Evolutionary conservation across 2,113 vertebrate species (phyloP), one percentile per base, ranked within the genome.

Genomic region (Catagonus wagneri): DNA sequence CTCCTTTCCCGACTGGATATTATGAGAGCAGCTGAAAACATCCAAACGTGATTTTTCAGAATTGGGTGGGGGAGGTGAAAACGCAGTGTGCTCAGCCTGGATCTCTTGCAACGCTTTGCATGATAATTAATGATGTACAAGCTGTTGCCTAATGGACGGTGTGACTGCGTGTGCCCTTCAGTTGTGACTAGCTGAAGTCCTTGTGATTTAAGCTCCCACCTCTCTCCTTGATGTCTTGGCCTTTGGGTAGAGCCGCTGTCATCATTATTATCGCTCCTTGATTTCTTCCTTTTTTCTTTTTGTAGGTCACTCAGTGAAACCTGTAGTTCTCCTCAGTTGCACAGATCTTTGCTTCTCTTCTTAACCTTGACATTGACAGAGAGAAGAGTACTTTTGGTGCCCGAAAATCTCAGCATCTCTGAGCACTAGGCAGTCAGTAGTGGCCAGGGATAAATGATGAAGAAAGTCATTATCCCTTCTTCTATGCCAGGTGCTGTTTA

Each of bases 101-200:
- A 69, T 89, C 83, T 89, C 16, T 13, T 12, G 36, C 78, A 29
- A 7, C 52, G 68, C 54, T 98, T 96, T 95, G 96, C 96, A 97
- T 97, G 94, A 91, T 97, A 96, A 96, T 97, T 96, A 97, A 89
- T 6, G 78, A 86, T 1, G 14, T 75, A 56, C 88, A 96, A 95
- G 95, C 97, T 96, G 94, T 68, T 83, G 89, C 83, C 84, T 94
- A 79, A 71, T 80, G 89, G 72, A 36, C 13, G 10, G 76, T 94
- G 95, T 96, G 95, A 68, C 32, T 79, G 44, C 11, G 32, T 60
- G 75, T 54, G 85, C 65, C 90, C 97, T 97, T 97, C 94, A 91
- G 44, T 89, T 87, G 89, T 89, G 94, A 95, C 76, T 79, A 84
- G 85, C 84, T 71, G 4, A 34, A 83, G 91, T 75, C n/a, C 69